phyloP scores from a whole-genome alignment of 2,888 invertebrate species.

The Mesochorus sp. region DNA sequence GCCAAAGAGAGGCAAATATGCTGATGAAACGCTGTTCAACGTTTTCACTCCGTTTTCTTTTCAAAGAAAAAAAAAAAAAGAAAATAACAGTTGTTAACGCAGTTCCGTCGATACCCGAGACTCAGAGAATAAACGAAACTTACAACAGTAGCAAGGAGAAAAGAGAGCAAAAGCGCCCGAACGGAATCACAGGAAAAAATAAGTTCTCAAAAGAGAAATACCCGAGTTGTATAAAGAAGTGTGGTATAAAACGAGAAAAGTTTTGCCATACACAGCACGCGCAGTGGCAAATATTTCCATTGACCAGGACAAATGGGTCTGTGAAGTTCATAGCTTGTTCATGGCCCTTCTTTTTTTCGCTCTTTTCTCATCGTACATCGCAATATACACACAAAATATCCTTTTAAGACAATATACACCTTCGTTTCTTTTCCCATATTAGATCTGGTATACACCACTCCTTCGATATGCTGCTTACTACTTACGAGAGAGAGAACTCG shows the following conservation, averaged over 20 bases:
- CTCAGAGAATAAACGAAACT: not conserved
- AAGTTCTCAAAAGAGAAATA: conserved; percentile 3
- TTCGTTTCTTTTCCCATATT: conserved; percentile 12
- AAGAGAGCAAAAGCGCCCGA: not conserved
- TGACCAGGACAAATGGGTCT: conserved; percentile 62
- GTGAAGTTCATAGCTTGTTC: conserved; percentile 58
- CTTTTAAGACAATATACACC: conserved; percentile 30
- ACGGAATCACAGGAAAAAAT: not conserved
- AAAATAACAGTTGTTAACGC: not conserved
- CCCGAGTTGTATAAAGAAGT: conserved; percentile 37
- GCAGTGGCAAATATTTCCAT: conserved; percentile 61
- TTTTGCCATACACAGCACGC: conserved; percentile 32
- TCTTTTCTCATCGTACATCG: not conserved
- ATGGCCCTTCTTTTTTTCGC: conserved; percentile 16
- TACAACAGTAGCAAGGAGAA: not conserved
- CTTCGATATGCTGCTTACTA: conserved; percentile 27
- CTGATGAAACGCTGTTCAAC: not conserved
- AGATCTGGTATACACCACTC: conserved; percentile 35
- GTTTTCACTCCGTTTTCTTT: conserved; percentile 6
- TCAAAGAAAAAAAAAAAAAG: not conserved
- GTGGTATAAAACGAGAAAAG: conserved; percentile 59
- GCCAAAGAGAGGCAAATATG: not conserved
- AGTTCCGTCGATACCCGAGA: not conserved
- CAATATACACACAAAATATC: no score
- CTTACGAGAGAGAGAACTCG: not conserved